Evolutionary conservation across 2,113 vertebrate genomes (phyloP).

Genomic region (Blennius ocellaris): DNA sequence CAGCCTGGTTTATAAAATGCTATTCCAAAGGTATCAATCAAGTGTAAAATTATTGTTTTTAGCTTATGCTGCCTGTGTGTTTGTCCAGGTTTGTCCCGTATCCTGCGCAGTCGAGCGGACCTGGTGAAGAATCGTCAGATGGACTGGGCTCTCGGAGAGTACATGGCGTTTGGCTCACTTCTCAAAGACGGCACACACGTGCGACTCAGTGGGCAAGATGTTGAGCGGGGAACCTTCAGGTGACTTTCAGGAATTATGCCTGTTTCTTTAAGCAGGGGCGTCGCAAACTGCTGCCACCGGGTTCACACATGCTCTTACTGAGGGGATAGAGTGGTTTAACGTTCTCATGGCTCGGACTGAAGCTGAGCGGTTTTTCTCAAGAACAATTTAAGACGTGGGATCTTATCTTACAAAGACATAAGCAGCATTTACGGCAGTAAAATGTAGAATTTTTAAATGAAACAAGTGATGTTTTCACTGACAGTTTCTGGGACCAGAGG

Average conservation of each 20-base stretch:
- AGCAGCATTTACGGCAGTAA: neutral
- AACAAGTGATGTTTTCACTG: neutral
- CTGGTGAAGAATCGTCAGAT: conserved; percentile 86
- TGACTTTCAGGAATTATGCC: conserved; percentile 52
- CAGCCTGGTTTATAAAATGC: too few relatives aligned
- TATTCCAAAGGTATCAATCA: too few relatives aligned
- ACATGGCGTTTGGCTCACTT: conserved; percentile 93
- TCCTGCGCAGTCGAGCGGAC: conserved; percentile 82
- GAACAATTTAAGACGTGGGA: too few relatives aligned
- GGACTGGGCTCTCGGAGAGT: conserved; percentile 94
- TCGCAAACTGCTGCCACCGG: neutral
- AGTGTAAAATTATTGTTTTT: neutral
- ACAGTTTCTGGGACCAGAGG: neutral
- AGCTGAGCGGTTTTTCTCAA: too few relatives aligned
- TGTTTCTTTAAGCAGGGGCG: neutral
- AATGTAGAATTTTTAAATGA: neutral
- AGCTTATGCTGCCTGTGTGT: conserved; percentile 4
- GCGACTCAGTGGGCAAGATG: conserved; percentile 91
- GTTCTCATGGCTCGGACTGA: too few relatives aligned
- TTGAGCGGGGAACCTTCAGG: conserved; percentile 94
- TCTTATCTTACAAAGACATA: too few relatives aligned
- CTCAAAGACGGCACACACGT: conserved; percentile 92
- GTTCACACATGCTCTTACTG: too few relatives aligned
- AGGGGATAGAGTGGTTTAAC: too few relatives aligned
- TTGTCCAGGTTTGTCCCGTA: conserved; percentile 87